Evolutionary conservation across 2,797 vertebrate species (phyloP), one percentile per base, ranked within the genome.

Genomic region (Muraenolepis orangiensis): DNA sequence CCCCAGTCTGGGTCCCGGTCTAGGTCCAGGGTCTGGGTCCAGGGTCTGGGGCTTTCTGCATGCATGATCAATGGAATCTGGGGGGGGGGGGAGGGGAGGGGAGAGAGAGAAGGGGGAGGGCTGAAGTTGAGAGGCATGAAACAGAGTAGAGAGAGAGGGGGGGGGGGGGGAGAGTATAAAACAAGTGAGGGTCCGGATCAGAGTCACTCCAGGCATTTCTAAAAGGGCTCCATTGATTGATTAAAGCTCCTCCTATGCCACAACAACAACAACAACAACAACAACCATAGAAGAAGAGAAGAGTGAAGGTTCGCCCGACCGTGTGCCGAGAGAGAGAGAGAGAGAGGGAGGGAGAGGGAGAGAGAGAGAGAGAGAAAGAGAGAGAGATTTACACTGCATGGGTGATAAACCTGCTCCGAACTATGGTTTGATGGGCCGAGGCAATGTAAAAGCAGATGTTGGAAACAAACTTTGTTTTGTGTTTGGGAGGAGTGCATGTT

Each of bases 21-120:
- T n/a, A n/a, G n/a, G n/a, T n/a, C n/a, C n/a, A n/a, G n/a, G n/a
- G n/a, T n/a, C n/a, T n/a, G n/a, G n/a, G n/a, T n/a, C n/a, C n/a
- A n/a, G n/a, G n/a, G n/a, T n/a, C n/a, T n/a, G n/a, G n/a, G 93
- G 95, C 95, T 96, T 98, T 98, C 96, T 96, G 96, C 96, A 97
- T 97, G 97, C 96, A 95, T 97, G 96, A 95, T 96, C 96, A 98
- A 97, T 98, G 94, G 94, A 93, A 84, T 76, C 88, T 91, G 91
- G 93, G 92, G 81, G 86, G 87, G 88, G 82, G 87, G 88, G 82
- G 84, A 85, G 83, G 83, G 69, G 87, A 85, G 82, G 84, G 84
- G 81, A 8, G 0, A 81, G 85, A 85, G 85, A 84, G 85, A 85
- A 80, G 78, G 88, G 87, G 84, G 73, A 71, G 76, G 81, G 81